These are phyloP conservation scores for Takifugu bimaculatus DNA, from an alignment of 2,113 vertebrate genomes.

Conservation along the genomic window DNA sequence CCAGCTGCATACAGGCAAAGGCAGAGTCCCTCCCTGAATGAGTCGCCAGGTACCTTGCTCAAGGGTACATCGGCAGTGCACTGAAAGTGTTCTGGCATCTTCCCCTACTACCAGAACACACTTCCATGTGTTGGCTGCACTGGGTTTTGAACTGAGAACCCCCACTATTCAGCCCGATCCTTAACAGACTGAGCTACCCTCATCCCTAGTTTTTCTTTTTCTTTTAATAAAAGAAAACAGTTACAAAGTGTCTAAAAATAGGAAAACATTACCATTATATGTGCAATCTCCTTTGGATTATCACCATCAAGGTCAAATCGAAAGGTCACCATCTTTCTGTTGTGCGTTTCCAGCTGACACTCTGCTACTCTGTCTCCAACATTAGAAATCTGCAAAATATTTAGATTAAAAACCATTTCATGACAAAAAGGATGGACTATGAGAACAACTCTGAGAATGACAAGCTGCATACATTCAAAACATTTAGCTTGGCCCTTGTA, in stretches of 20 bases:
- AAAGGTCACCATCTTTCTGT: slow-evolving; percentile 99
- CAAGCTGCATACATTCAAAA: slow-evolving; percentile 82
- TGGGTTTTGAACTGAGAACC: no score
- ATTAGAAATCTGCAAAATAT: slow-evolving; percentile 84
- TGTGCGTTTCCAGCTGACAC: slow-evolving; percentile 97
- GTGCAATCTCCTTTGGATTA: slow-evolving; percentile 95
- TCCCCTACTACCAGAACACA: no score
- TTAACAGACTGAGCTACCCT: no score
- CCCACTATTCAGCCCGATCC: no score
- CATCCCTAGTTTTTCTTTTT: neutral
- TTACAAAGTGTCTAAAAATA: neutral
- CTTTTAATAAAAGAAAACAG: neutral
- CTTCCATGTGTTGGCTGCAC: no score
- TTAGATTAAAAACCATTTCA: neutral
- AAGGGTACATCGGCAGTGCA: no score
- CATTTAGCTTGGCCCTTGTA: slow-evolving; percentile 87
- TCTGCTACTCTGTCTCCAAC: slow-evolving; percentile 95
- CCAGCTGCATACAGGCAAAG: no score
- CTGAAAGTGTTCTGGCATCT: no score
- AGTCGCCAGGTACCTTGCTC: no score
- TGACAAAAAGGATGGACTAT: neutral
- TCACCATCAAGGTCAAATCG: slow-evolving; percentile 98
- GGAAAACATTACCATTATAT: slow-evolving; percentile 85
- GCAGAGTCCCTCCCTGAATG: no score
- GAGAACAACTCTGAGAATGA: neutral